Base-by-base conservation (phyloP, 2,113 vertebrate species). In the Brachypodius melanocephalos region DNA sequence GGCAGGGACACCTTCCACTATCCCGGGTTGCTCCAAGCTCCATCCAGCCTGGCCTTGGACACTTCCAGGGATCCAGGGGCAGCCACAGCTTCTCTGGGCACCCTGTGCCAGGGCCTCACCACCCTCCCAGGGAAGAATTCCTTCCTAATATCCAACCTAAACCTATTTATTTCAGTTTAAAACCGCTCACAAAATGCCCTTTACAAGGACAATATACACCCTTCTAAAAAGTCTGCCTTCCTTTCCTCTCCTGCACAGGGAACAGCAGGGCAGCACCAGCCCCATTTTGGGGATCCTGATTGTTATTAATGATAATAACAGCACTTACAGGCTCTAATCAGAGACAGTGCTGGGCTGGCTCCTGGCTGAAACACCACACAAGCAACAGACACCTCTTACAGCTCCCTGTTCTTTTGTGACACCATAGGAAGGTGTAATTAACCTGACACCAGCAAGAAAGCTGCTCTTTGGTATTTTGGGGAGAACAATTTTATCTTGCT, bases 41-140 rank as follows among this genome's bases (percentile, higher is more conserved):
- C 0, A 0, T 65, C 31, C 43, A 57, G 0, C 59, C 59, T 58
- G 36, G 14, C 32, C 36, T 51, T 45, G 76, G 19, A 8, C 16
- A 29, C 15, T 74, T 1, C 19, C 38, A 81, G 32, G 17, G n/a
- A 52, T 74, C 21, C 62, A 68, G 52, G 32, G 12, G 6, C 68
- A 88, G 8, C 38, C 52, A 51, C 52, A 81, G 7, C 10, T 81
- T 3, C 59, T 40, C 22, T 88, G 67, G 32, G 2, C 6, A 73
- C 0, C 7, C 17, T n/a, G 8, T 73, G 8, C 38, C 61, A 73
- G 28, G 7, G 8, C 3, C n/a, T 67, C 0, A 0, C 6, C 24
- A 29, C 8, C 13, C 52, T 40, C 52, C 17, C 2, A 67, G 8
- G 4, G 5, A 67, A 17, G 0, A 54, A 40, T 61, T 59, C 14